phyloP scores from a whole-genome alignment of 2,797 vertebrate genomes.

The Pangasius djambal region DNA sequence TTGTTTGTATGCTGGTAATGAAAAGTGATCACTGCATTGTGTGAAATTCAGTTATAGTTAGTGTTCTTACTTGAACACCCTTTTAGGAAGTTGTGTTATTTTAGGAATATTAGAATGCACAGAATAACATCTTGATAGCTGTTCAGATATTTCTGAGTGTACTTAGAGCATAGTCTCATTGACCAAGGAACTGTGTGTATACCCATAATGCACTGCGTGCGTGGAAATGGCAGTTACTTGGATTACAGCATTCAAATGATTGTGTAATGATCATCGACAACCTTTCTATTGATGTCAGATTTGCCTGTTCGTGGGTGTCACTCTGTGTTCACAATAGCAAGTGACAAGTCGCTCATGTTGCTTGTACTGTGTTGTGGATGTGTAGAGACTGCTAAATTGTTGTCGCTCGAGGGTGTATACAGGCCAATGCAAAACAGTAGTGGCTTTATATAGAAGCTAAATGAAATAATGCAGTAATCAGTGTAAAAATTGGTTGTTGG shows the following conservation, averaged over 20 bases:
- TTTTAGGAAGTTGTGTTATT: not conserved
- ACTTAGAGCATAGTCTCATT: not conserved
- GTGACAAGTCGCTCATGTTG: not conserved
- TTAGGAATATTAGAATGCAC: not conserved
- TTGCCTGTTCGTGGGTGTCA: not conserved
- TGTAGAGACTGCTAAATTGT: not conserved
- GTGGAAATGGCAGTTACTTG: not conserved
- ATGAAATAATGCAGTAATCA: not conserved
- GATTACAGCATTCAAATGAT: not conserved
- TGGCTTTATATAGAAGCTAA: not conserved
- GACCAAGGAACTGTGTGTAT: constrained; percentile 1
- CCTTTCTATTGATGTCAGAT: not conserved
- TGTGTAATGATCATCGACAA: not conserved
- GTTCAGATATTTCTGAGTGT: not conserved
- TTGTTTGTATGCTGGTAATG: not conserved
- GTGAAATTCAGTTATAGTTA: not conserved
- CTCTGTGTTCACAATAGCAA: not conserved
- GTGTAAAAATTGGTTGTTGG: not conserved
- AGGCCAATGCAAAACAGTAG: not conserved
- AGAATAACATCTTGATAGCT: not conserved
- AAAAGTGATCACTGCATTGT: too few species aligned
- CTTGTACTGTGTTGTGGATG: not conserved
- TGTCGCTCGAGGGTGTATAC: not conserved
- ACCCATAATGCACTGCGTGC: not conserved
- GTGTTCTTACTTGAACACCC: not conserved